Percentiles rank a stretch among this genome's conserved stretches.
Evolutionary conservation across 2,113 vertebrate genomes (phyloP).

Genomic region (Dipodomys ordii): DNA sequence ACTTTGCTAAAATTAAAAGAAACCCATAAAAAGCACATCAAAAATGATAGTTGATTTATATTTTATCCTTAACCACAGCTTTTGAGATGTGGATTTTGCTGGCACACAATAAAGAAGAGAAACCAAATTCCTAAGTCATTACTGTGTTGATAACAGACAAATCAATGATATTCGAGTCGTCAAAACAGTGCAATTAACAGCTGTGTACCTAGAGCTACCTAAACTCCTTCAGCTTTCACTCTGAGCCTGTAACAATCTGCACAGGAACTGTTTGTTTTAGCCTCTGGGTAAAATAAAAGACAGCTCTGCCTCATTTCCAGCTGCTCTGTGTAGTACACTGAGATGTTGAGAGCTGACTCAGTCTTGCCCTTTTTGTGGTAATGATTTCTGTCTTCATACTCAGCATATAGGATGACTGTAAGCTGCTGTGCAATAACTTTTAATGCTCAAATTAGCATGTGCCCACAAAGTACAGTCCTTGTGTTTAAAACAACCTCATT

Average conservation of each 20-base stretch:
- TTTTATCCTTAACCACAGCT: neutral
- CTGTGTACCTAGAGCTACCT: constrained; percentile 48
- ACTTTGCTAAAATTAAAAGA: constrained; percentile 33
- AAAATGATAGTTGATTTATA: neutral
- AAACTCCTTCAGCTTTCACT: constrained; percentile 24
- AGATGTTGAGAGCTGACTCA: neutral
- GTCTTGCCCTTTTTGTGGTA: neutral
- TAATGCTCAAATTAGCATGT: neutral
- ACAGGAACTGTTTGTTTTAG: constrained; percentile 15
- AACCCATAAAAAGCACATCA: constrained; percentile 15
- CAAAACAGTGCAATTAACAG: constrained; percentile 32
- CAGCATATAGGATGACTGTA: neutral
- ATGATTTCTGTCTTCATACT: constrained; percentile 1
- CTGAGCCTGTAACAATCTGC: neutral
- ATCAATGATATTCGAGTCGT: neutral
- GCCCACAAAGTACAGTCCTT: neutral
- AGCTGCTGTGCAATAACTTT: neutral
- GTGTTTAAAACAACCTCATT: neutral
- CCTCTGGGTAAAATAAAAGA: constrained; percentile 56
- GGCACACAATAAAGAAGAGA: neutral
- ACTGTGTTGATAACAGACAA: constrained; percentile 14
- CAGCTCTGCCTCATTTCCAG: constrained; percentile 41
- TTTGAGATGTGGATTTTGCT: neutral
- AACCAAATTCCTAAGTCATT: constrained; percentile 20
- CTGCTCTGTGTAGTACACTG: constrained; percentile 17